Evolutionary conservation across 1,140 invertebrate genomes (phyloP), one percentile per base, ranked within the genome.

Genomic region (Tenebrio molitor): DNA sequence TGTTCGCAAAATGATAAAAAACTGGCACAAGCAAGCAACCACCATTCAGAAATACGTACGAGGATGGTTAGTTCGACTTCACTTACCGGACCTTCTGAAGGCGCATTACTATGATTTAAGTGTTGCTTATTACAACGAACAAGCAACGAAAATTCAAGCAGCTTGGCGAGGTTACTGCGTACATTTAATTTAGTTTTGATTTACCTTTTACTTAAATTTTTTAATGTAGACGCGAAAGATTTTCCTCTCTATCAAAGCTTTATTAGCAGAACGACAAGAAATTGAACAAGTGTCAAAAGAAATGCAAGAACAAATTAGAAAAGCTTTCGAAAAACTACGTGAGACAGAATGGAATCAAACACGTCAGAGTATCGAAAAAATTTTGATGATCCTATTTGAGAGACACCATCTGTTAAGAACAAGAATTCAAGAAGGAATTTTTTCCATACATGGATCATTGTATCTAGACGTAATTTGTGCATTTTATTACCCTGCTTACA

Each of bases 381-480:
- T 76, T 21, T 46, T 74, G 21, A 62, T 53, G 10, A 68, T 73
- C 17, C 66, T 78, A 7, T 78, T 76, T 21, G 73, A 78, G n/a
- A 16, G 74, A 21, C 77, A 78, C 33, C 77, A 78, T 69, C 67
- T 78, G 14, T 33, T 78, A 0, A 74, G 75, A 36, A 78, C 77
- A 1, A 39, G 69, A 14, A 41, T 39, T 1, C 39, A 58, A 16
- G 58, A 69, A 41, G 77, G 77, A 42, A 65, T 78, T 15, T 71
- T 76, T 39, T 70, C 67, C 3, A 34, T 36, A 12, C 39, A 70
- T 16, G 23, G n/a, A 8, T 46, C 67, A 44, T 23, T 53, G 66
- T 71, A 53, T 10, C 3, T 29, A 34, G 34, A 53, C 69, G 8
- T 72, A 39, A 17, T 53, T 12, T 62, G 25, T 67, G 41, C 8